A percentile compares a stretch with the other conserved stretches of the same genome.
Conservation (phyloP, 2,797 vertebrate genomes). For the Limosa lapponica region DNA sequence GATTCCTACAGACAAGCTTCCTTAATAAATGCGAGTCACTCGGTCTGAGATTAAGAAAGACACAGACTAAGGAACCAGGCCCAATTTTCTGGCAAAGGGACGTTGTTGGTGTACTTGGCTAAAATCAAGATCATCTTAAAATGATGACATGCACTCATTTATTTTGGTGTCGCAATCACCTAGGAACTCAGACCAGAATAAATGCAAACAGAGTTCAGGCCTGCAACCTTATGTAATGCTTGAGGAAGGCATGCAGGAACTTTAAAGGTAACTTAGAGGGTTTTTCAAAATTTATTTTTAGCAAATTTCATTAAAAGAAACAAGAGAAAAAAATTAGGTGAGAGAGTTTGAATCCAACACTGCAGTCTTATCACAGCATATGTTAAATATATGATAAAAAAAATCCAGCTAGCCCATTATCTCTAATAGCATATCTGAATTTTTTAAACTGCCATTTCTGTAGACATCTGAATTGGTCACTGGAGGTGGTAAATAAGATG, state of each 20-base stretch:
- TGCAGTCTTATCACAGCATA: background rate
- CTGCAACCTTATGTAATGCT: background rate
- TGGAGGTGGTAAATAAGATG: conserved; percentile 62
- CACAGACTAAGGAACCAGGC: background rate
- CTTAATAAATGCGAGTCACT: background rate
- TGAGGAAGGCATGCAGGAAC: background rate
- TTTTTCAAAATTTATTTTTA: background rate
- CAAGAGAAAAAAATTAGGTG: background rate
- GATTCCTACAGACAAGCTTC: background rate
- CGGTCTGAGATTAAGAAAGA: background rate
- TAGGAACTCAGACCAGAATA: background rate
- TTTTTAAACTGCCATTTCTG: conserved; percentile 34
- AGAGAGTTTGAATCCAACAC: background rate
- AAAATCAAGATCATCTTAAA: background rate
- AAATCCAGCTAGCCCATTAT: background rate
- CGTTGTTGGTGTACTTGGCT: background rate
- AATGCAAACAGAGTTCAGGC: background rate
- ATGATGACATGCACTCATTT: background rate
- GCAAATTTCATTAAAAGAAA: background rate
- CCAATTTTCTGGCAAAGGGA: background rate
- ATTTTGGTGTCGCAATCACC: background rate
- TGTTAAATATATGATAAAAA: background rate
- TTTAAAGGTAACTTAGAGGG: background rate
- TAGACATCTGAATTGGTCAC: conserved; percentile 45
- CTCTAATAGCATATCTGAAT: background rate